Evolutionary conservation across 2,797 vertebrate genomes (phyloP).

Genomic region (Myotis vivesi): DNA sequence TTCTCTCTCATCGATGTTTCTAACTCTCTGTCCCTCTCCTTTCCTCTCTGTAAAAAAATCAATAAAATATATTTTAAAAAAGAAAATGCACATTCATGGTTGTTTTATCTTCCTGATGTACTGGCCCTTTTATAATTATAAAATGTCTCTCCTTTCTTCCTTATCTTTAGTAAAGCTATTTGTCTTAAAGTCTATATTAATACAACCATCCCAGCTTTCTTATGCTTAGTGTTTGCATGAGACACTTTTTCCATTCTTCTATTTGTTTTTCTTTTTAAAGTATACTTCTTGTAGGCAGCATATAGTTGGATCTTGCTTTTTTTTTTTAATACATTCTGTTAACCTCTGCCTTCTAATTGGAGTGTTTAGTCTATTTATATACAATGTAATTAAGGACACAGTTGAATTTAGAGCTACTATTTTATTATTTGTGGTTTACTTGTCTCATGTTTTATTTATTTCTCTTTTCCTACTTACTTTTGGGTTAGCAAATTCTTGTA

Average conservation of each 20-base stretch:
- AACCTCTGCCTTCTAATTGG: background rate
- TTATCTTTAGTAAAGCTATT: background rate
- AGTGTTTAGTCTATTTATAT: background rate
- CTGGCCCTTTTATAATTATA: background rate
- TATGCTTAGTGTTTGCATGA: background rate
- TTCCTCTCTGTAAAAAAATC: no score
- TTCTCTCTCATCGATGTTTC: no score
- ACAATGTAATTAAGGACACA: background rate
- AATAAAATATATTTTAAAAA: background rate
- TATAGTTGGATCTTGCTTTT: background rate
- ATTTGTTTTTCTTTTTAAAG: background rate
- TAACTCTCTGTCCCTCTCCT: no score
- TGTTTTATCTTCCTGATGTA: background rate
- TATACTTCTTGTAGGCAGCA: background rate
- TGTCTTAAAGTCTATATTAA: background rate
- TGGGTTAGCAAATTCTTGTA: background rate
- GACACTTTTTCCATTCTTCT: background rate
- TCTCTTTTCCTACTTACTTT: constrained; percentile 19
- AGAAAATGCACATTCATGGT: background rate
- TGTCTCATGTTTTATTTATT: background rate
- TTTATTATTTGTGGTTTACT: background rate
- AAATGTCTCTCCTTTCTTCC: background rate
- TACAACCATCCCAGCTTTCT: background rate
- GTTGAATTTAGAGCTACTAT: background rate
- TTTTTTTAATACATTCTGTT: background rate